Conservation (phyloP, 2,888 invertebrate species). For the Heliconius sara region DNA sequence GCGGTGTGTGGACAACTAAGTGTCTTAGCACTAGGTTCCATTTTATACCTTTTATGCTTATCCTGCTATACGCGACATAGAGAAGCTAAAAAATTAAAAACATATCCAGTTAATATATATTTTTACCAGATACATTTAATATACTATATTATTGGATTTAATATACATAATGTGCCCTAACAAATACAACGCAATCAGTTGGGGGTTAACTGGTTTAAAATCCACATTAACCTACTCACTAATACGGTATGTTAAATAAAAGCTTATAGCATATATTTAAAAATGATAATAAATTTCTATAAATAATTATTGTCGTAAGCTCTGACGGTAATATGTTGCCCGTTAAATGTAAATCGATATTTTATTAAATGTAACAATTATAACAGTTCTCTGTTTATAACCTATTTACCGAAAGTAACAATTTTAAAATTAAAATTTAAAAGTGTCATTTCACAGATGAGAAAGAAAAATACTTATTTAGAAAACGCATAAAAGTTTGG, state of each 20-base stretch:
- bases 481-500: too few relatives aligned
- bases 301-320: not conserved
- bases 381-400: not conserved
- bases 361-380: not conserved
- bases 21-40: not conserved
- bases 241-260: conserved; percentile 13
- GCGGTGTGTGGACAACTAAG: not conserved
- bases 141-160: not conserved
- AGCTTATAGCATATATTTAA: not conserved
- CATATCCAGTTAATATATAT: not conserved
- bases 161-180: not conserved
- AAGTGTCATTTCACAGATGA: not conserved
- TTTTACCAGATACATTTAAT: too few relatives aligned
- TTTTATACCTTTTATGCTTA: not conserved
- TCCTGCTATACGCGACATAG: not conserved
- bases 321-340: not conserved
- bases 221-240: conserved; percentile 1
- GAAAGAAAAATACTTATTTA: not conserved
- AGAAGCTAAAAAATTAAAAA: not conserved
- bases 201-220: conserved; percentile 1
- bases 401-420: not conserved
- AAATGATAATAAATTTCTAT: conserved; percentile 4
- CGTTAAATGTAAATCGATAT: not conserved
- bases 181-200: not conserved
- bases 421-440: too few relatives aligned